Evolutionary conservation across 2,113 vertebrate species (phyloP).

Genomic region (Neogobius melanostomus): DNA sequence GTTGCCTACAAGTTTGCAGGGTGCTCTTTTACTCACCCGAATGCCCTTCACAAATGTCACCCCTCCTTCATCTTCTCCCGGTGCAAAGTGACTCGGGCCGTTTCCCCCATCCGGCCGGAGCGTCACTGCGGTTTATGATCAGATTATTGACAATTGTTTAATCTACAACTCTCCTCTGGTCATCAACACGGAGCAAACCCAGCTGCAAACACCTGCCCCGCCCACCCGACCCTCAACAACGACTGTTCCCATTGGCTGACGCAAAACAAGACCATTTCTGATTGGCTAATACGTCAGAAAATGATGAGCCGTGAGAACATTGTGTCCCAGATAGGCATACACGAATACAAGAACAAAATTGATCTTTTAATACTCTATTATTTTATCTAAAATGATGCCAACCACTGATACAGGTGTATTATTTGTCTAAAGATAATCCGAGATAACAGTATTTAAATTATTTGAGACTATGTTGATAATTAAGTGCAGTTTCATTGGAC

Average conservation of each 20-base stretch:
- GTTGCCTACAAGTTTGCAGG: not conserved
- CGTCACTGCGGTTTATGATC: not conserved
- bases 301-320: constrained; percentile 40
- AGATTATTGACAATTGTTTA: not conserved
- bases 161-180: constrained; percentile 15
- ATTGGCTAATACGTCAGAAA: constrained; percentile 47
- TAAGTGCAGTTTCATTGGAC: too few relatives aligned
- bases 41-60: constrained; percentile 74
- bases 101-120: constrained; percentile 69
- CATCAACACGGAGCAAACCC: not conserved
- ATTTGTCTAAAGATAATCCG: too few relatives aligned
- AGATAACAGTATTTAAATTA: too few relatives aligned
- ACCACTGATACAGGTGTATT: too few relatives aligned
- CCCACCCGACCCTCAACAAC: constrained; percentile 29
- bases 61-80: constrained; percentile 49
- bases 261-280: constrained; percentile 22
- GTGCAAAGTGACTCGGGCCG: constrained; percentile 56
- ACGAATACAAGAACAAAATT: not conserved
- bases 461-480: too few relatives aligned
- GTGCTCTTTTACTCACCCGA: constrained; percentile 63
- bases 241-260: constrained; percentile 54
- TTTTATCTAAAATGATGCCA: not conserved
- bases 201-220: constrained; percentile 15
- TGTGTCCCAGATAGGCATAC: constrained; percentile 24
- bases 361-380: not conserved